phyloP scores from a whole-genome alignment of 2,797 vertebrate genomes.

The Chromis chromis region DNA sequence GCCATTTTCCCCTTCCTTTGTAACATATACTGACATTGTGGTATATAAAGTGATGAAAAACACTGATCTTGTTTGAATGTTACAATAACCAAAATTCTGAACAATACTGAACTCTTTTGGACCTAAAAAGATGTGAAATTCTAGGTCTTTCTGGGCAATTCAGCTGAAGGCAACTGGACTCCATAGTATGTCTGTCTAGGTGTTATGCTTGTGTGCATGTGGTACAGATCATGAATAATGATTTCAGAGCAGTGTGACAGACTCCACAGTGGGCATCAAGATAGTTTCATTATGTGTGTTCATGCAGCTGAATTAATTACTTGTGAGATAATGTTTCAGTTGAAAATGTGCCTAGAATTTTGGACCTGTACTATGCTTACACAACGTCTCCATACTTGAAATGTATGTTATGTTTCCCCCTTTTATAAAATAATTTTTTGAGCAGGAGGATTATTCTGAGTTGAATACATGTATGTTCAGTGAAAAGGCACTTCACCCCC shows the following conservation, averaged over 20 bases:
- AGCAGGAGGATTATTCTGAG: background rate
- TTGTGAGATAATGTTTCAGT: slow-evolving; percentile 10
- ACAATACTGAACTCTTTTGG: background rate
- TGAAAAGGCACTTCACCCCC: background rate
- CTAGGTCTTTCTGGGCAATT: too few relatives aligned
- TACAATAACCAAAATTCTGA: too few relatives aligned
- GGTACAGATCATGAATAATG: slow-evolving; percentile 1
- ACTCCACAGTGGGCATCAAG: background rate
- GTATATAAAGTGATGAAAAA: background rate
- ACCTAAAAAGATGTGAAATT: background rate
- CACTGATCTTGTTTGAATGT: too few relatives aligned
- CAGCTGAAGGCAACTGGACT: too few relatives aligned
- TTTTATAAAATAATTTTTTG: background rate
- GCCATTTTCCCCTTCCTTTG: background rate
- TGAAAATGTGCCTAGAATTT: slow-evolving; percentile 7
- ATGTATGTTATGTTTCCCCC: slow-evolving; percentile 1
- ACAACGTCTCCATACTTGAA: background rate
- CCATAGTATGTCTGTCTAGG: too few relatives aligned
- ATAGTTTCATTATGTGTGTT: slow-evolving; percentile 25
- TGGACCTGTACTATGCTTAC: background rate
- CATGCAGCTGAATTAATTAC: slow-evolving; percentile 33
- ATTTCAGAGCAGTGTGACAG: slow-evolving; percentile 15
- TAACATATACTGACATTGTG: background rate
- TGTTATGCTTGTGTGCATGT: background rate
- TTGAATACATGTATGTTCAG: background rate